Percentiles rank a stretch among this genome's conserved stretches.
phyloP scores from a whole-genome alignment of 2,888 invertebrate genomes.

The Caenorhabditis sinica region DNA sequence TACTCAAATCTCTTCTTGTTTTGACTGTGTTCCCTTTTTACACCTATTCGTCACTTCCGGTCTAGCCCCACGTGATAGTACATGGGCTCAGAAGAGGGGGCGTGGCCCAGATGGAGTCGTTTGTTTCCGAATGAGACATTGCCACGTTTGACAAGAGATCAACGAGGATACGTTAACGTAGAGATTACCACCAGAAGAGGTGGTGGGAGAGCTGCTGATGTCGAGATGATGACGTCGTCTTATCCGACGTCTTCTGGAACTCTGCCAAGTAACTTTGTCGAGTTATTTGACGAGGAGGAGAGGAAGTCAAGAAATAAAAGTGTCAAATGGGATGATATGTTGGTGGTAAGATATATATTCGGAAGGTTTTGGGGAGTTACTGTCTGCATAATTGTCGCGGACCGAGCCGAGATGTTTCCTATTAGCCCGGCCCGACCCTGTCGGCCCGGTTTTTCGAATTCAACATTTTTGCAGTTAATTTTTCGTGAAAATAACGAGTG shows the following conservation, averaged over 20 bases:
- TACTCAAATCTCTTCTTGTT: slow-evolving; percentile 30
- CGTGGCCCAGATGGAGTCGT: slow-evolving; percentile 64
- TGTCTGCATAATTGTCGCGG: too few relatives aligned
- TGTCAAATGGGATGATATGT: slow-evolving; percentile 64
- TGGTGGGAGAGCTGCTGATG: slow-evolving; percentile 35
- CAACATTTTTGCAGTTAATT: too few relatives aligned
- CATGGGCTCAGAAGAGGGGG: slow-evolving; percentile 46
- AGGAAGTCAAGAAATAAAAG: slow-evolving; percentile 46
- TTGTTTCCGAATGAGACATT: slow-evolving; percentile 41
- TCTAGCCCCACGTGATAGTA: slow-evolving; percentile 10
- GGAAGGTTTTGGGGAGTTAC: not conserved
- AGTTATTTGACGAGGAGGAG: slow-evolving; percentile 61
- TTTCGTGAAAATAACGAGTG: too few relatives aligned
- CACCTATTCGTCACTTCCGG: slow-evolving; percentile 31
- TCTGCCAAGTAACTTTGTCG: slow-evolving; percentile 44
- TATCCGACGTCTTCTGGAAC: slow-evolving; percentile 20
- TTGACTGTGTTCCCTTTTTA: slow-evolving; percentile 25
- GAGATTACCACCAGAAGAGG: slow-evolving; percentile 44
- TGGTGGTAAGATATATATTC: slow-evolving; percentile 46
- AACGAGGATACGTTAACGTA: slow-evolving; percentile 54
- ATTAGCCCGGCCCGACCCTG: too few relatives aligned
- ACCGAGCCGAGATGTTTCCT: too few relatives aligned
- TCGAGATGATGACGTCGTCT: slow-evolving; percentile 38
- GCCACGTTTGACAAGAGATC: slow-evolving; percentile 38
- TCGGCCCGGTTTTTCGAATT: too few relatives aligned